phyloP scores from a whole-genome alignment of 2,888 invertebrate genomes.

The Stenodera caucasica region DNA sequence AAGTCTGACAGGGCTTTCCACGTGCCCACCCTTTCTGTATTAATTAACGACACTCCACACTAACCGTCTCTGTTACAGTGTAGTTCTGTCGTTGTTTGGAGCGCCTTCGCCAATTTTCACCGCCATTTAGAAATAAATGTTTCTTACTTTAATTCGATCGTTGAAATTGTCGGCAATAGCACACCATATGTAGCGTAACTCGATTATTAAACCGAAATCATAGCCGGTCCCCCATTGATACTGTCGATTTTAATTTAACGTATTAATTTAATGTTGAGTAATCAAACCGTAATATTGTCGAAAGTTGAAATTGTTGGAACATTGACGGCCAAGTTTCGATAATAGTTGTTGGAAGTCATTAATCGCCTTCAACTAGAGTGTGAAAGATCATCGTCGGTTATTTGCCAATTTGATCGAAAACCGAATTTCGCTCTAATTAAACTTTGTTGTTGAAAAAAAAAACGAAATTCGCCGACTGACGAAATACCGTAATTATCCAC shows the following conservation, averaged over 20 bases:
- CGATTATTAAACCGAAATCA: not conserved
- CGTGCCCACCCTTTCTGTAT: not conserved
- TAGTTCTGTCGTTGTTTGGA: not conserved
- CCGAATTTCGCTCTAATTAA: not conserved
- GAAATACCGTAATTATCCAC: not conserved
- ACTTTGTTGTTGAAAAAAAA: not conserved
- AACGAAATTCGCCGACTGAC: not conserved
- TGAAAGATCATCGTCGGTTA: constrained; percentile 1
- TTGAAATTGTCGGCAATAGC: not conserved
- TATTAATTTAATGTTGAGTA: constrained; percentile 13
- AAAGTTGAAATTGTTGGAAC: not conserved
- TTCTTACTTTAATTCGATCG: constrained; percentile 6
- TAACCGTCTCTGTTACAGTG: not conserved
- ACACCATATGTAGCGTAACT: not conserved
- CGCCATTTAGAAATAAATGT: not conserved
- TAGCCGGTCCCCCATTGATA: constrained; percentile 1
- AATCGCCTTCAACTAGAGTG: constrained; percentile 2
- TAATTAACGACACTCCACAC: not conserved
- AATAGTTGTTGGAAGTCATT: constrained; percentile 6
- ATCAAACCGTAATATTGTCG: constrained; percentile 7
- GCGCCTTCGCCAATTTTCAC: not conserved
- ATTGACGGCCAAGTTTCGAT: constrained; percentile 6
- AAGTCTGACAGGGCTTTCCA: constrained; percentile 8
- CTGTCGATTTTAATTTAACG: constrained; percentile 14
- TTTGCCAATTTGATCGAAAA: not conserved